Evolutionary conservation across 2,888 invertebrate species (phyloP), one percentile per base, ranked within the genome.

Genomic region (Matsumyia berberina): DNA sequence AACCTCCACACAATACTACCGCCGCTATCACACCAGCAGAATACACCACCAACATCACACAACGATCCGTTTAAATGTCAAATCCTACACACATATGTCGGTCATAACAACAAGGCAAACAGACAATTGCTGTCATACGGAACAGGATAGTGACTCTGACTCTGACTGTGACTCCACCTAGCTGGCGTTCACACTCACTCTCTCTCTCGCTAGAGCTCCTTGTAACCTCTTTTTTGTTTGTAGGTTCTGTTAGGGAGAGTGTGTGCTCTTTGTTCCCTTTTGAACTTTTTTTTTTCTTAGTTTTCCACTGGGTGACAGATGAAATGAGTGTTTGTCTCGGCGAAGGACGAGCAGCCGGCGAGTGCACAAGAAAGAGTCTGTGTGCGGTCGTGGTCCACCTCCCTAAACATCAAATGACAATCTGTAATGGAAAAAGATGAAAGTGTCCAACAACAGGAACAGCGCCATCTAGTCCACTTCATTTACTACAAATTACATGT

Each of bases 91-190:
- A 85, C 85, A 85, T 80, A 76, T 85, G 85, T 85, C 85, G 85
- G 85, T 80, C 85, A 85, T 85, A 80, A 85, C 85, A 85, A 80
- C 80, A 80, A 80, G 80, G 53, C 80, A 85, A 85, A 85, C 85
- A 80, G 80, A 85, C 80, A 85, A 85, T 85, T 53, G 74, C 85
- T 85, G 74, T 85, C 85, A 79, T 44, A 80, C 53, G 39, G 53
- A 76, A 85, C 70, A 85, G 85, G 80, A 76, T 74, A 53, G 74
- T 79, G 53, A 31, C 44, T 53, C 31, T 57, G 31, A n/a, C 24
- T 51, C 7, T 74, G 49, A 66, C 29, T 37, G 11, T 37, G 51
- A 12, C 42, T 42, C 29, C 35, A 19, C 49, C 35, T 24, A 12
- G 24, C 31, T n/a, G 7, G 7, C 17, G 11, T 6, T 29, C 42